Base-by-base conservation (phyloP, 1,140 invertebrate genomes). In the Mactra quadrangularis region DNA sequence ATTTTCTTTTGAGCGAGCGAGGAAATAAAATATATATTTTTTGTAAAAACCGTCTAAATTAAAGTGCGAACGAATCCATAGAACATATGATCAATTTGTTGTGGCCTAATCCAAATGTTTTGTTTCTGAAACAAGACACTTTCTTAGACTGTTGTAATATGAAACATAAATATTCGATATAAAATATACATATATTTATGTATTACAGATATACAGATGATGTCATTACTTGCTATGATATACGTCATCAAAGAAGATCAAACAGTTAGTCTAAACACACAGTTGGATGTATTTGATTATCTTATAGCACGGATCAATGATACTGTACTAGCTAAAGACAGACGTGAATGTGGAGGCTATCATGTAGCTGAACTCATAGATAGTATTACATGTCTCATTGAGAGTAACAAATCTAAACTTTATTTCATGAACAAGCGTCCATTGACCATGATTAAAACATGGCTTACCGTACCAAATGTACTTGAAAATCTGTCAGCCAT, bases 361-460 rank as follows among this genome's bases (percentile, higher is more conserved):
- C 22, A 41, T 41, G 29, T 68, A 22, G 11, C 13, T 25, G 64
- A 68, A 68, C 45, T 68, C 15, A 2, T 68, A 31, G 45, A 68
- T 41, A 41, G 45, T 0, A 27, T 68, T 31, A 68, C 41, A 29
- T 38, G 38, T 22, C 3, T 50, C 17, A 22, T 35, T 6, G 1
- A 17, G 31, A 31, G 64, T 31, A 17, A 47, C 25, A 19, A 22
- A 1, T n/a, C 31, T 31, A 68, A 68, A 25, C 27, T 17, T 7
- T 19, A 29, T 17, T 68, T 68, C 7, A 50, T 68, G 41, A 68
- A 68, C 47, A 68, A 68, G 35, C 41, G 27, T 45, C 64, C 64
- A 22, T n/a, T 68, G 45, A 6, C 41, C 17, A 0, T 68, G 64
- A 68, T 68, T 27, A 52, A 22, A 1, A 0, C 6, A 31, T 25